phyloP scores from a whole-genome alignment of 2,113 vertebrate genomes.

The Oncorhynchus nerka region DNA sequence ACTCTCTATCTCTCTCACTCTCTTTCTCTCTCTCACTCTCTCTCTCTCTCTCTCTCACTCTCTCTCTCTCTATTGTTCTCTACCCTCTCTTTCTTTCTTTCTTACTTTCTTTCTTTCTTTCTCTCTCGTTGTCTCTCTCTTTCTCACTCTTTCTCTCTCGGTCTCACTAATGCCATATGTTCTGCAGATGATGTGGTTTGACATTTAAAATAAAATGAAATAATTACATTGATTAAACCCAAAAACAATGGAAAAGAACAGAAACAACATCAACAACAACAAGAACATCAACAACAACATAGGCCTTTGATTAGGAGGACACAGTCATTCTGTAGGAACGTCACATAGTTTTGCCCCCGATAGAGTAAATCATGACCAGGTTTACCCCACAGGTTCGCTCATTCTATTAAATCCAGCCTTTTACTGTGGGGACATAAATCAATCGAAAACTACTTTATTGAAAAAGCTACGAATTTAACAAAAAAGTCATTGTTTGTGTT shows the following conservation, averaged over 20 bases:
- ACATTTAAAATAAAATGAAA: no score
- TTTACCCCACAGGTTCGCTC: neutral
- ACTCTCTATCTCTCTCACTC: no score
- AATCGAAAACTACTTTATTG: no score
- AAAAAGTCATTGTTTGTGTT: conserved; percentile 30
- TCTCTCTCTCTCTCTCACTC: no score
- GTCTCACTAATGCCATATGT: conserved; percentile 12
- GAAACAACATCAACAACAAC: neutral
- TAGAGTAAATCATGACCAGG: neutral
- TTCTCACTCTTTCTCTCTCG: neutral
- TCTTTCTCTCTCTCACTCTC: no score
- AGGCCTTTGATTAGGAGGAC: neutral
- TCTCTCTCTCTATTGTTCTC: no score
- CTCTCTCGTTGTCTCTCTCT: no score
- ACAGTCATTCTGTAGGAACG: neutral
- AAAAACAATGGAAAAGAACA: neutral
- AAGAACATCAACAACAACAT: neutral
- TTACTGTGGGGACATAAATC: neutral
- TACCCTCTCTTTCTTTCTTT: no score
- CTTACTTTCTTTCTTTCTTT: no score
- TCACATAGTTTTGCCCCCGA: neutral
- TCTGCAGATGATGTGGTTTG: neutral
- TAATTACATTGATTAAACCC: neutral
- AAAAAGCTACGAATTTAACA: neutral
- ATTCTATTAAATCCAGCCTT: neutral